Evolutionary conservation across 2,797 vertebrate species (phyloP).

Genomic region (Halcyon badia): DNA sequence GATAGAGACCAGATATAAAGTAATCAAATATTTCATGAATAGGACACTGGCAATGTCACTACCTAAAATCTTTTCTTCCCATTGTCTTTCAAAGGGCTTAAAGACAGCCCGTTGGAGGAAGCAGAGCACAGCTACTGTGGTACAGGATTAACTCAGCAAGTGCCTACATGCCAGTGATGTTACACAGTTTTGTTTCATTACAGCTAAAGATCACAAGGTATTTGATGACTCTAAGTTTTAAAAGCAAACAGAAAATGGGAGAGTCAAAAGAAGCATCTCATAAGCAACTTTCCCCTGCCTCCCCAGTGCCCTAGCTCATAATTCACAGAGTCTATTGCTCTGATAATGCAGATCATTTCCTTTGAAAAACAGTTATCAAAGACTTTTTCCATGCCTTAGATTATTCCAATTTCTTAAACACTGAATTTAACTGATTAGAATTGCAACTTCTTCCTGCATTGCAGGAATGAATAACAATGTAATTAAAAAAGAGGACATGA

Average conservation of each 20-base stretch:
- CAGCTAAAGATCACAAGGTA: not conserved
- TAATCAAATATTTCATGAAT: not conserved
- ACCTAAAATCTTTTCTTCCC: not conserved
- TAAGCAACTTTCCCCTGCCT: not conserved
- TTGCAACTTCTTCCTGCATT: not conserved
- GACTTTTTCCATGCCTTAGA: not conserved
- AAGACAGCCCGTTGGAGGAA: not conserved
- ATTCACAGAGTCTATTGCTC: not conserved
- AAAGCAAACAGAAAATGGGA: not conserved
- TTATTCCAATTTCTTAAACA: not conserved
- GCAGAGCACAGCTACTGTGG: not conserved
- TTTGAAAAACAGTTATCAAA: conserved; percentile 35
- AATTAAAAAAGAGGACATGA: not conserved
- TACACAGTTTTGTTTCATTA: not conserved
- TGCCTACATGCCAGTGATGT: not conserved
- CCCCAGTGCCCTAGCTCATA: not conserved
- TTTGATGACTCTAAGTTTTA: not conserved
- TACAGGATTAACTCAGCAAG: not conserved
- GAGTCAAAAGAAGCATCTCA: not conserved
- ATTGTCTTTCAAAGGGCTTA: not conserved
- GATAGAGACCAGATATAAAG: not conserved
- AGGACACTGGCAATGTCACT: not conserved
- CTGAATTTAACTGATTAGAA: not conserved
- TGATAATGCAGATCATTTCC: not conserved
- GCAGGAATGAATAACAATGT: not conserved